Conservation (phyloP, 64 coral and sea anemone species). For the Porites australiensis region DNA sequence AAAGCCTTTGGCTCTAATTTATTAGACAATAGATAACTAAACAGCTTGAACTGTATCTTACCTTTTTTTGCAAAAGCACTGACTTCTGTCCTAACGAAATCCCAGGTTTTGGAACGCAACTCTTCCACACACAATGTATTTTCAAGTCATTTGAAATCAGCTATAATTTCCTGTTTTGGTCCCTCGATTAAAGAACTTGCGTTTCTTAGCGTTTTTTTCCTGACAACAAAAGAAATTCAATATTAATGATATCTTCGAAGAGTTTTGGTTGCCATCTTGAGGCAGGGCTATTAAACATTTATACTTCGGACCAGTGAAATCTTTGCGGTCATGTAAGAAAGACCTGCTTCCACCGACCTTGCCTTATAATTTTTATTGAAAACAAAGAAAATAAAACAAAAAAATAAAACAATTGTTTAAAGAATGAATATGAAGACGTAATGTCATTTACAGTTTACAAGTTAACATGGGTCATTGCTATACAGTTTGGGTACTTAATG, state of each 20-base stretch:
- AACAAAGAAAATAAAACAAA: conserved; percentile 23
- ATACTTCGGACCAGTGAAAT: conserved; percentile 34
- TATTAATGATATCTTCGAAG: conserved; percentile 44
- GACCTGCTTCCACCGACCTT: conserved; percentile 30
- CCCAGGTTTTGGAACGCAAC: background rate
- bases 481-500: no score
- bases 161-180: conserved; percentile 10
- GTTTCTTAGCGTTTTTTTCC: background rate
- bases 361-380: background rate
- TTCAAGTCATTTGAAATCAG: conserved; percentile 54
- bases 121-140: background rate
- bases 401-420: background rate
- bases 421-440: background rate
- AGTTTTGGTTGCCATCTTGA: conserved; percentile 23
- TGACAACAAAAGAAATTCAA: conserved; percentile 57
- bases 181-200: background rate
- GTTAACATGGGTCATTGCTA: no score
- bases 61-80: background rate
- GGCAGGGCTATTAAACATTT: conserved; percentile 57
- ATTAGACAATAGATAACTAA: conserved; percentile 17
- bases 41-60: conserved; percentile 8
- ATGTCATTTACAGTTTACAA: background rate
- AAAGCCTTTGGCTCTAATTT: background rate
- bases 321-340: conserved; percentile 25
- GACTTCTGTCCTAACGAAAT: background rate